Conservation (phyloP, 2,797 vertebrate genomes). For the Iguana delicatissima region DNA sequence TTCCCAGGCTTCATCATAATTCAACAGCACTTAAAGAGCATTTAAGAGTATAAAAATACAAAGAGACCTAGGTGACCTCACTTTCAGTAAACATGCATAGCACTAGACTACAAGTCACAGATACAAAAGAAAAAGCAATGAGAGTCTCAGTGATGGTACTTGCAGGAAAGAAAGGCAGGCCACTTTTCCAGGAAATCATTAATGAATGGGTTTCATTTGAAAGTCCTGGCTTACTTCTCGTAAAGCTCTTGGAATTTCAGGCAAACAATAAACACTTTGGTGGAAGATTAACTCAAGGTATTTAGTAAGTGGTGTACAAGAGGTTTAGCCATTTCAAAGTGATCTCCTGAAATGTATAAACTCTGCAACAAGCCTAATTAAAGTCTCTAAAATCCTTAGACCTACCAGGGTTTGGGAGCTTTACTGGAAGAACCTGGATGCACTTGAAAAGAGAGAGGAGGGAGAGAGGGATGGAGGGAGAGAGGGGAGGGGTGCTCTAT, state of each 20-base stretch:
- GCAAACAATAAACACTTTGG: constrained; percentile 4
- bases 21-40: background rate
- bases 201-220: constrained; percentile 5
- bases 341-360: constrained; percentile 3
- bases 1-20: background rate
- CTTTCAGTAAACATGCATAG: background rate
- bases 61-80: background rate
- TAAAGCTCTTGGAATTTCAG: constrained; percentile 7
- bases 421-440: background rate
- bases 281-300: constrained; percentile 26
- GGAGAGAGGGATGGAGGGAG: background rate
- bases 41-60: background rate
- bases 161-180: background rate
- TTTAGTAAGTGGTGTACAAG: constrained; percentile 22
- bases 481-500: background rate
- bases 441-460: background rate
- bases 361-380: background rate
- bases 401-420: background rate
- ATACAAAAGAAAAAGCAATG: background rate
- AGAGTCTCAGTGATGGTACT: background rate
- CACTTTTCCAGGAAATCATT: constrained; percentile 1
- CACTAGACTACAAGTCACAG: background rate
- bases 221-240: background rate
- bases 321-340: background rate
- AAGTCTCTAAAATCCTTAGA: background rate